Evolutionary conservation across 2,797 vertebrate genomes (phyloP), one percentile per base, ranked within the genome.

Genomic region (Lycodopsis pacificus): DNA sequence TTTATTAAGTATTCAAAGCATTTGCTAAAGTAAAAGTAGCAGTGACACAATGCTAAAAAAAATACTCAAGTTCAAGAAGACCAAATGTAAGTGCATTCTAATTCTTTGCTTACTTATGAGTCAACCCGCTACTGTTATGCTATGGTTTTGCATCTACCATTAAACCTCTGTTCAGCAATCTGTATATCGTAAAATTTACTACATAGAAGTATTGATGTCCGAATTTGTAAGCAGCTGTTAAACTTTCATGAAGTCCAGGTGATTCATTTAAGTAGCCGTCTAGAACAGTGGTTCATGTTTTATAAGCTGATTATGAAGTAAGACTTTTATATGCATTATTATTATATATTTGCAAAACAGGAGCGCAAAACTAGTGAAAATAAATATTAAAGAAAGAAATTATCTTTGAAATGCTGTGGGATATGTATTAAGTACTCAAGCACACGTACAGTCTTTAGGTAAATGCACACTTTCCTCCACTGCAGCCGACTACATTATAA

Each of bases 1-100:
- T 83, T 85, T 69, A 25, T 40, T 53, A 36, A 65, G 48, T 7
- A 54, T 71, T 71, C 40, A 71, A 30, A 82, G 22, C 19, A 64
- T 75, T 77, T 53, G 15, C n/a, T 62, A 22, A 57, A 58, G 54
- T 62, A 42, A 48, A 74, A 58, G 48, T 69, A 66, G 57, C 49
- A 30, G 34, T 12, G 32, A 19, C 25, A 27, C 42, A 27, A 19
- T 54, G 64, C 7, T 63, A 59, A 73, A 30, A 30, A 30, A 74
- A 80, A 58, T 48, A 58, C 8, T 65, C 11, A 20, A 17, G 69
- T 69, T 49, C 5, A 62, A 62, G 61, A 30, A 30, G 36, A 13
- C 19, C 17, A 22, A 48, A 36, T 75, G 19, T 42, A 56, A 53
- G 34, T 44, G 4, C 40, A 65, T 54, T 1, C 17, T 38, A 9